Evolutionary conservation across 1,140 invertebrate species (phyloP), one percentile per base, ranked within the genome.

Genomic region (Philaenus spumarius): DNA sequence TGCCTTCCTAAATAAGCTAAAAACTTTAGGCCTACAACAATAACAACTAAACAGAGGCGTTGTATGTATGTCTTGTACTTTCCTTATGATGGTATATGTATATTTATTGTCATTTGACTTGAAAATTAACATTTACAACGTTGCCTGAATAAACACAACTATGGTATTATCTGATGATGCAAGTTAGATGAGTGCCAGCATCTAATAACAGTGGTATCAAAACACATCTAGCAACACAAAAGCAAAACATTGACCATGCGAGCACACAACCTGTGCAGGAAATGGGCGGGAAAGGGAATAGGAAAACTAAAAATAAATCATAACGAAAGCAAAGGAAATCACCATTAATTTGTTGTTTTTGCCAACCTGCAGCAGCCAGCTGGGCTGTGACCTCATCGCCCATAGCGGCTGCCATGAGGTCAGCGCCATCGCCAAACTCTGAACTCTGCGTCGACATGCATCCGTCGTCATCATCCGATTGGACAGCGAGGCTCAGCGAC

Each of bases 341-440:
- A 79, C 76, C 76, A 74, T 78, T 71, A 71, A 69, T 72, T 69
- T 73, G 68, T 73, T 74, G 72, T 72, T 73, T 73, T 75, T 77
- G 71, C 78, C 76, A 78, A 86, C 93, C 93, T 75, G 94, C 93
- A 66, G 93, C 93, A 51, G 93, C 93, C 64, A 97, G 77, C 72
- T 97, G 94, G 70, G 94, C 90, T 62, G 94, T 96, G 55, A 97
- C 91, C 71, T 96, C 93, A 77, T 94, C 90, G 60, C 89, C 88
- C 81, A 90, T 89, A 39, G 87, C 85, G 55, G 82, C 84, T 43
- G 86, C 79, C 72, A 89, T 82, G 35, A 90, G 79, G 67, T 91
- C 89, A 1, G 78, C 78, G 35, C 82, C 80, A 66, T 89, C 87
- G 30, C 85, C 87, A 59, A 87, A 84, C 14, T 80, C 77, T 12